These are phyloP conservation scores for Tanypteryx hageni DNA, from an alignment of 2,888 invertebrate species.

Conservation along the genomic window DNA sequence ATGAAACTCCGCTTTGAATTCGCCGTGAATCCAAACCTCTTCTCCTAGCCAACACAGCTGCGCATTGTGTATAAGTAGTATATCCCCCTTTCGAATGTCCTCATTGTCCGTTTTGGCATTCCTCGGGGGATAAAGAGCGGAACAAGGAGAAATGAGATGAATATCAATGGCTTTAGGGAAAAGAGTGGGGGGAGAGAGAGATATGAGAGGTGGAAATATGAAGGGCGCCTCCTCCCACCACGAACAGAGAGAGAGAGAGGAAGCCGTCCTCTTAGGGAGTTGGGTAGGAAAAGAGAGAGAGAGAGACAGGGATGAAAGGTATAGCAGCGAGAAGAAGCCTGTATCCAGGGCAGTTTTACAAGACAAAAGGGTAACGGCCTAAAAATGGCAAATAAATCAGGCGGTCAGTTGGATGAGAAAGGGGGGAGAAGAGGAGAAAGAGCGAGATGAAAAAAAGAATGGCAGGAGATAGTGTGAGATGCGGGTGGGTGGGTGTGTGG, in stretches of 20 bases:
- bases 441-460: slow-evolving; percentile 29
- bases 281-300: background rate
- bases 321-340: slow-evolving; percentile 6
- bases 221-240: too few species aligned
- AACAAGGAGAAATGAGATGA: slow-evolving; percentile 24
- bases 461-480: background rate
- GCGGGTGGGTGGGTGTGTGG: background rate
- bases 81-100: background rate
- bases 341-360: slow-evolving; percentile 58
- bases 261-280: too few species aligned
- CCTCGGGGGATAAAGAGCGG: slow-evolving; percentile 17
- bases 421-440: slow-evolving; percentile 41
- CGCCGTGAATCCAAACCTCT: background rate
- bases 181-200: background rate
- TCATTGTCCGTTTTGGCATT: slow-evolving; percentile 45
- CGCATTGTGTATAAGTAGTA: background rate
- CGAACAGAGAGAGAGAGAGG: background rate
- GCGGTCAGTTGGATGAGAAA: slow-evolving; percentile 51
- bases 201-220: background rate
- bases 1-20: background rate
- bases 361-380: slow-evolving; percentile 64
- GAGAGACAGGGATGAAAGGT: background rate
- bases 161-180: slow-evolving; percentile 45
- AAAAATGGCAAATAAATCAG: slow-evolving; percentile 63
- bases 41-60: background rate